Conservation (phyloP, 2,797 vertebrate species). For the Gallinago solitaria region DNA sequence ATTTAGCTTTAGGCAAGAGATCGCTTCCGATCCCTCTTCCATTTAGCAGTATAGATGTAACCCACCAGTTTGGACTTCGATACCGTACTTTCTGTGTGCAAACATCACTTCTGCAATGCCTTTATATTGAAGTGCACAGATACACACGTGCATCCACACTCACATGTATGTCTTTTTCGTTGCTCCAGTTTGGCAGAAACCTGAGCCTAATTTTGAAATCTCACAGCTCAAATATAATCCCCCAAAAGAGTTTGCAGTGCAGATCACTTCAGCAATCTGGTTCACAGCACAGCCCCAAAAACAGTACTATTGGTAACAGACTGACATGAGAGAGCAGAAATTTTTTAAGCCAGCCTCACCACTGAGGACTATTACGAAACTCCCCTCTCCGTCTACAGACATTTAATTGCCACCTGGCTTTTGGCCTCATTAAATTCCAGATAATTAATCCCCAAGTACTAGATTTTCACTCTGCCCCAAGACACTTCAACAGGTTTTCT, state of each 20-base stretch:
- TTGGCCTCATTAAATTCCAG: constrained; percentile 71
- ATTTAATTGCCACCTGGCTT: constrained; percentile 61
- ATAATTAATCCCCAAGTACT: constrained; percentile 74
- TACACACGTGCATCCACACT: accelerated
- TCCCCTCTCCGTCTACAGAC: constrained; percentile 24
- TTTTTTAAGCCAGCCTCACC: neutral
- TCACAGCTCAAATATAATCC: neutral
- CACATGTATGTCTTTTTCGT: neutral
- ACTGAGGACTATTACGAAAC: constrained; percentile 15
- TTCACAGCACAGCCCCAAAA: neutral
- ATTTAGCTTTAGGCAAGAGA: neutral
- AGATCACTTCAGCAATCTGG: neutral
- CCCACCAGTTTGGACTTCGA: neutral
- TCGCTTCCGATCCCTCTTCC: neutral
- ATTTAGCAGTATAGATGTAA: neutral
- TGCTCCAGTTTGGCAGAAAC: neutral
- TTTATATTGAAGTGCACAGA: neutral
- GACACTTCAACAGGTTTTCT: constrained; percentile 64
- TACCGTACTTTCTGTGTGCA: neutral
- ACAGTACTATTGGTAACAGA: neutral
- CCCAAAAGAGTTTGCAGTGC: neutral
- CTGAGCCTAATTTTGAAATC: constrained; percentile 3
- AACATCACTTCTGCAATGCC: neutral
- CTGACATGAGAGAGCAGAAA: neutral
- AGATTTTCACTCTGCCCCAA: constrained; percentile 63